Conservation (phyloP, 1,140 invertebrate genomes). For the Ceratitis capitata region DNA sequence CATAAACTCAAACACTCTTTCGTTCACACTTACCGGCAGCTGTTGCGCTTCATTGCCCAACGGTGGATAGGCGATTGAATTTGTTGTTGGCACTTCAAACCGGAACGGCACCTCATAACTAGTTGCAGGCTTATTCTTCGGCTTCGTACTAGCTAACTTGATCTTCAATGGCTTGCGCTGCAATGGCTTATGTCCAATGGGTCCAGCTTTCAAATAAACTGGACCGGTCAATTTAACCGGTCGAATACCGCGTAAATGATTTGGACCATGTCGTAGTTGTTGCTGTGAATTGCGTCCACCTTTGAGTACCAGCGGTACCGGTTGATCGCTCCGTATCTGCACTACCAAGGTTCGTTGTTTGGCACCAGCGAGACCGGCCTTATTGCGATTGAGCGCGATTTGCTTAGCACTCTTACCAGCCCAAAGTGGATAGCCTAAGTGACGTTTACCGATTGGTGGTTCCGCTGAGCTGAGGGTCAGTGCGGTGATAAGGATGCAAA, state of each 20-base stretch:
- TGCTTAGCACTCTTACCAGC: slow-evolving; percentile 53
- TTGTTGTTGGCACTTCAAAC: slow-evolving; percentile 55
- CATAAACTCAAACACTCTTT: too few relatives aligned
- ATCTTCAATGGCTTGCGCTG: slow-evolving; percentile 59
- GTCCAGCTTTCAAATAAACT: slow-evolving; percentile 51
- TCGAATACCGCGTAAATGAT: slow-evolving; percentile 42
- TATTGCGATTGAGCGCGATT: slow-evolving; percentile 38
- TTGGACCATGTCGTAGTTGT: slow-evolving; percentile 1
- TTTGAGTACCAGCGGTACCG: slow-evolving; percentile 57
- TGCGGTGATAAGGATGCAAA: slow-evolving; percentile 44
- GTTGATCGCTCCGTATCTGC: slow-evolving; percentile 62
- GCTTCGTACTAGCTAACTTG: slow-evolving; percentile 53
- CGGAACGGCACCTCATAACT: slow-evolving; percentile 61
- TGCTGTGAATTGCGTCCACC: slow-evolving; percentile 43
- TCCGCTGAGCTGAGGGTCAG: slow-evolving; percentile 50
- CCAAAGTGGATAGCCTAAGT: not conserved
- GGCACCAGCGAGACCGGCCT: slow-evolving; percentile 8
- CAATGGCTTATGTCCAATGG: not conserved
- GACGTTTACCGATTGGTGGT: slow-evolving; percentile 48
- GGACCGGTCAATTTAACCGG: slow-evolving; percentile 52
- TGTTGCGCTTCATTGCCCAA: slow-evolving; percentile 50
- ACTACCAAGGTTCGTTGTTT: slow-evolving; percentile 59
- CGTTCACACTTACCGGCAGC: slow-evolving; percentile 55
- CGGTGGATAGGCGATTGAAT: slow-evolving; percentile 43
- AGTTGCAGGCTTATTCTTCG: slow-evolving; percentile 52